These are phyloP conservation scores for Melieria crassipennis DNA, from an alignment of 2,888 invertebrate genomes.

Conservation along the genomic window DNA sequence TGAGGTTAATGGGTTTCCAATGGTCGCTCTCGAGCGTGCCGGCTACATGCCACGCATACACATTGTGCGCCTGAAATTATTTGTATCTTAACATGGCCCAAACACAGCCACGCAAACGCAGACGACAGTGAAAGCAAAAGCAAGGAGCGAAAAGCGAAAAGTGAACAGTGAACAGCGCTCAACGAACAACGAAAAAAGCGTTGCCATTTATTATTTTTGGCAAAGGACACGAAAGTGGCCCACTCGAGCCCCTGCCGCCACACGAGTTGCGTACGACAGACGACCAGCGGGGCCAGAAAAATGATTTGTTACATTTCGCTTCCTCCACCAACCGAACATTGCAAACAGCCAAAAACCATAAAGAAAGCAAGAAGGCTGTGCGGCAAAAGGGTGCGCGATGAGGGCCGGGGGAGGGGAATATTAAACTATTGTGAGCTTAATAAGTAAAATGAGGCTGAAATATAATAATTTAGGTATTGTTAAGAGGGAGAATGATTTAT, in stretches of 20 bases:
- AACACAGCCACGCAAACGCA: neutral
- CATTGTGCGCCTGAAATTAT: neutral
- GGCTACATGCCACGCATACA: neutral
- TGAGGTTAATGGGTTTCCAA: slow-evolving; percentile 58
- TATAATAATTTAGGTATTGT: slow-evolving; percentile 23
- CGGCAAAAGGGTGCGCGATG: neutral
- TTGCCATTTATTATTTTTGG: neutral
- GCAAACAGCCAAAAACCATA: neutral
- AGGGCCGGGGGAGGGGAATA: neutral
- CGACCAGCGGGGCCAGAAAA: neutral
- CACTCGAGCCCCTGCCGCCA: no score
- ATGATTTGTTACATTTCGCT: slow-evolving; percentile 16
- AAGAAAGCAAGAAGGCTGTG: neutral
- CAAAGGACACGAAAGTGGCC: neutral
- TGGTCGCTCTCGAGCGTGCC: slow-evolving; percentile 37
- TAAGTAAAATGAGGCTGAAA: slow-evolving; percentile 18
- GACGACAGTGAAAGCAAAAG: neutral
- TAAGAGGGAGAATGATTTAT: slow-evolving; percentile 19
- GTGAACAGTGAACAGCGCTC: neutral
- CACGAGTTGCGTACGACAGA: neutral
- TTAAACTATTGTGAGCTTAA: slow-evolving; percentile 6
- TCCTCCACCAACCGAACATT: neutral
- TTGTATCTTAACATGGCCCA: neutral
- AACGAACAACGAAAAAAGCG: neutral
- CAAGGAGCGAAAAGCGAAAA: neutral